Percentiles rank a stretch among this genome's conserved stretches.
These are phyloP conservation scores for Trogon melanurus DNA, from an alignment of 2,113 vertebrate species.

Conservation along the genomic window DNA sequence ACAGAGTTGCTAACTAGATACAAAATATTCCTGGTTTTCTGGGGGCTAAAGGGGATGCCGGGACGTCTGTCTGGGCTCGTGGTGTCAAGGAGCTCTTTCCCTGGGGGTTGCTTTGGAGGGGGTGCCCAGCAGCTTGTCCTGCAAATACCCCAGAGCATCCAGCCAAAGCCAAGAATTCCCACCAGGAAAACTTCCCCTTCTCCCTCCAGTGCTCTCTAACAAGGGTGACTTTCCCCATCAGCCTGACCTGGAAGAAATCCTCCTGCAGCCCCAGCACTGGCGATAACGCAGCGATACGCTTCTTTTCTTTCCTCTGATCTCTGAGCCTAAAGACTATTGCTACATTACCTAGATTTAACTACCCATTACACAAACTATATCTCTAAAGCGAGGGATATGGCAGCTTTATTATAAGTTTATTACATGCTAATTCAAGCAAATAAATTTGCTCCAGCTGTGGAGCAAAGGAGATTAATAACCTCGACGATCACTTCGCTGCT, in stretches of 20 bases:
- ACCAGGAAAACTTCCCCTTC: background rate
- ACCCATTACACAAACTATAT: constrained; percentile 56
- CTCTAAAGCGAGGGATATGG: constrained; percentile 65
- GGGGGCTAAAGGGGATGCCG: background rate
- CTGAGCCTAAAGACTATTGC: background rate
- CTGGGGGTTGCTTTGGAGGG: background rate
- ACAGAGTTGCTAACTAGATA: fast-evolving
- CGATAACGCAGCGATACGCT: fast-evolving
- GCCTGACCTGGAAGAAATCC: background rate
- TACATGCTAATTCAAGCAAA: constrained; percentile 87
- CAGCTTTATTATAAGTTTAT: constrained; percentile 83
- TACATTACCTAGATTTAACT: constrained; percentile 57
- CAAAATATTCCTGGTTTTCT: background rate
- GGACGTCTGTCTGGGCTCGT: too few species aligned
- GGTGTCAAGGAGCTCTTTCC: background rate
- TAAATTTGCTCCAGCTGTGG: constrained; percentile 84
- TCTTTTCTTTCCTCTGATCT: background rate
- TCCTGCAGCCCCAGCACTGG: background rate
- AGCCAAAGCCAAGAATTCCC: background rate
- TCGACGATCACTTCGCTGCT: constrained; percentile 79
- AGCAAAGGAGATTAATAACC: constrained; percentile 88
- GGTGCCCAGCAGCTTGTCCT: background rate
- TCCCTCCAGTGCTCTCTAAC: background rate
- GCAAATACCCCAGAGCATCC: background rate
- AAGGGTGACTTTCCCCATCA: background rate